Base-by-base conservation (phyloP, 2,113 vertebrate genomes). In the Empidonax traillii region DNA sequence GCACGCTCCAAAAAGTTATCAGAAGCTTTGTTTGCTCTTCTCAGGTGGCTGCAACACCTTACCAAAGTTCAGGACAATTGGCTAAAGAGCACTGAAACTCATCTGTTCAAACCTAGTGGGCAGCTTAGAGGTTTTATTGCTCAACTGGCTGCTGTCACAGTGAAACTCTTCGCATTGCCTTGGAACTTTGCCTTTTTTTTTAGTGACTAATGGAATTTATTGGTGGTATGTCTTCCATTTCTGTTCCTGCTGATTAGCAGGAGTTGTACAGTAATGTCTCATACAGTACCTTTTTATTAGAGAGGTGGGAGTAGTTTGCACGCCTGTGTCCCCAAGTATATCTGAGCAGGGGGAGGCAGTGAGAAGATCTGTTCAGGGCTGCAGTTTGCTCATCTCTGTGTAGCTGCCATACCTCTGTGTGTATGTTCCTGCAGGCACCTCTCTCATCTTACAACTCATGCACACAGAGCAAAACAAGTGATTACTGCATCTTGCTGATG, bases 31-130 rank as follows among this genome's bases (percentile, higher is more conserved):
- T 96, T 97, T 95, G 87, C 93, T 85, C 71, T 94, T 87, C 81
- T 93, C 17, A 3, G 66, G 35, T 73, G 84, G 72, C 90, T 93
- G 78, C 62, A 92, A 72, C 2, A 0, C 62, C 52, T 96, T 95
- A 93, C 89, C 93, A 96, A 96, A 97, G 95, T 96, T 96, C 95
- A 96, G 62, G 56, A 84, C 71, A 93, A 78, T 23, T 90, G 85
- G 78, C 90, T 88, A 90, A 89, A 85, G 81, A 86, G 53, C 65
- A 18, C 39, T 9, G 51, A 72, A 37, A 66, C 55, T 51, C 3
- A 0, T 74, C 77, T 68, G 63, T 63, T 71, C 73, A 55, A 73
- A 31, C 39, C 78, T 61, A 16, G 28, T 13, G 22, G 30, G 39
- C 28, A 87, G 28, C 61, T 72, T 37, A 37, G 22, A 53, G 71